Percentiles rank a stretch among this genome's conserved stretches.
These are phyloP conservation scores for Molossus molossus DNA, from an alignment of 2,797 vertebrate species.

Conservation along the genomic window DNA sequence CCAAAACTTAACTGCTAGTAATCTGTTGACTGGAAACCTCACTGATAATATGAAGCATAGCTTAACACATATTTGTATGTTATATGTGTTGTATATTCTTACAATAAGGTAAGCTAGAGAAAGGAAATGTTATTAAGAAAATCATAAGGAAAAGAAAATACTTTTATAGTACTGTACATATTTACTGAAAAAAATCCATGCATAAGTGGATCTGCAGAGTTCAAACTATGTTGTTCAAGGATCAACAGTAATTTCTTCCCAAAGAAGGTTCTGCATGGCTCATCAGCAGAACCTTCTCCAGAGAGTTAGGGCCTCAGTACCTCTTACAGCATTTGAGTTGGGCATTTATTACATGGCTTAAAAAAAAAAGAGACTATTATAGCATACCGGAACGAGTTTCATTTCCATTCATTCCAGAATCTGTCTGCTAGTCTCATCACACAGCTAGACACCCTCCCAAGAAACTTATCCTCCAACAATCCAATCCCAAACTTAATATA, in stretches of 20 bases:
- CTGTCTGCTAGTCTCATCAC: constrained; percentile 54
- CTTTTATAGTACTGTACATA: neutral
- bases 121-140: neutral
- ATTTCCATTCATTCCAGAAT: constrained; percentile 52
- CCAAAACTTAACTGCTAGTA: neutral
- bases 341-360: constrained; percentile 38
- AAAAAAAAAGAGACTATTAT: constrained; percentile 52
- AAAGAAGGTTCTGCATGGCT: constrained; percentile 26
- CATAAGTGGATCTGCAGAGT: neutral
- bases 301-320: neutral
- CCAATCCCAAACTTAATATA: constrained; percentile 12
- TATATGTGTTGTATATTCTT: neutral
- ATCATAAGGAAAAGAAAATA: neutral
- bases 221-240: neutral
- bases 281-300: neutral
- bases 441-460: constrained; percentile 7
- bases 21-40: neutral
- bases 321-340: constrained; percentile 38
- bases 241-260: constrained; percentile 29
- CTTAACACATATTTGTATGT: neutral
- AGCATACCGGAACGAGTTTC: constrained; percentile 12
- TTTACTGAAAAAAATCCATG: neutral
- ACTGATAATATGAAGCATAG: neutral
- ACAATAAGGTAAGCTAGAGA: neutral
- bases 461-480: constrained; percentile 60